Percentiles rank a stretch among this genome's conserved stretches.
phyloP scores from a whole-genome alignment of 1,140 invertebrate species.

The Lordiphosa mommai region DNA sequence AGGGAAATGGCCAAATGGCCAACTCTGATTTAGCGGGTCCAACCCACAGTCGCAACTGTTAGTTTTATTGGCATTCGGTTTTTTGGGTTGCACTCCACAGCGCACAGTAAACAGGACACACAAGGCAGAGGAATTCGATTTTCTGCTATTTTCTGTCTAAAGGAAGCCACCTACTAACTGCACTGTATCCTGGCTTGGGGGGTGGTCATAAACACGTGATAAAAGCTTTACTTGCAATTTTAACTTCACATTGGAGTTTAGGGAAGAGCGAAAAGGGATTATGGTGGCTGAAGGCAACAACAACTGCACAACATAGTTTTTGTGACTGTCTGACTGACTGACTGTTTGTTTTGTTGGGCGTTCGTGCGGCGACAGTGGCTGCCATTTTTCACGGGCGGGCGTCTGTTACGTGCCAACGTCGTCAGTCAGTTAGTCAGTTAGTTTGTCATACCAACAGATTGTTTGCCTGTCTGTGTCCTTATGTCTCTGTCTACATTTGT shows the following conservation, averaged over 20 bases:
- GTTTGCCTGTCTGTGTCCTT: slow-evolving; percentile 23
- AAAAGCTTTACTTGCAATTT: slow-evolving; percentile 74
- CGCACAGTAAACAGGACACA: slow-evolving; percentile 33
- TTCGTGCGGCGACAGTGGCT: slow-evolving; percentile 43
- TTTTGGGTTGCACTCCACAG: slow-evolving; percentile 17
- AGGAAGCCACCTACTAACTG: slow-evolving; percentile 61
- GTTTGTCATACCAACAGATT: slow-evolving; percentile 41
- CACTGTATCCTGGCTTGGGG: neutral
- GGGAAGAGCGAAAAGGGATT: slow-evolving; percentile 28
- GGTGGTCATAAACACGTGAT: slow-evolving; percentile 64
- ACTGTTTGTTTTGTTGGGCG: slow-evolving; percentile 25
- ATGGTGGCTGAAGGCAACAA: slow-evolving; percentile 2
- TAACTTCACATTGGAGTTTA: slow-evolving; percentile 48
- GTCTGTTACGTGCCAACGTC: slow-evolving; percentile 38
- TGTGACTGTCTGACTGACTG: slow-evolving; percentile 21
- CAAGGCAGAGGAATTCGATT: slow-evolving; percentile 62
- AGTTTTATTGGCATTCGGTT: slow-evolving; percentile 71
- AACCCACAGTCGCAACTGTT: slow-evolving; percentile 15
- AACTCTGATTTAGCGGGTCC: slow-evolving; percentile 22
- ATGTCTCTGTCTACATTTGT: slow-evolving; percentile 1
- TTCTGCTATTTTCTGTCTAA: slow-evolving; percentile 63
- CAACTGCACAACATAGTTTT: slow-evolving; percentile 8
- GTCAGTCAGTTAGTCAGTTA: slow-evolving; percentile 30
- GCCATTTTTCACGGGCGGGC: slow-evolving; percentile 49
- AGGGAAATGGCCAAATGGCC: neutral